Base-by-base conservation (phyloP, 2,797 vertebrate species). In the Centropyge bicolor region DNA sequence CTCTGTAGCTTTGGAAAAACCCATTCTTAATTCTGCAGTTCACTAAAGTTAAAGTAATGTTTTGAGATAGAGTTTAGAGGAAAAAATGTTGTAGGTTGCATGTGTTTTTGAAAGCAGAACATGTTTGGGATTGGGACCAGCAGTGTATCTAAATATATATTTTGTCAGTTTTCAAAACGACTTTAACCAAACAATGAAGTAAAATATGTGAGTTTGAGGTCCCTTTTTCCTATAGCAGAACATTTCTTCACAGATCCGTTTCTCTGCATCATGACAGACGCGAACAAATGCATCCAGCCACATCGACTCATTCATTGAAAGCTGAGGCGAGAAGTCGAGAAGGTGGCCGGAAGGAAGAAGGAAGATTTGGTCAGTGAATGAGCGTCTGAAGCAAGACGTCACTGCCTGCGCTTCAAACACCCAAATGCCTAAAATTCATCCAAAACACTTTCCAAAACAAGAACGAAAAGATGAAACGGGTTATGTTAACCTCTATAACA, bases 311-410 rank as follows among this genome's bases (percentile, higher is more conserved):
- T 70, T 78, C 75, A 70, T n/a, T 81, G 76, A 80, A 40, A 31
- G 71, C 74, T 48, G 68, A 84, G 63, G 70, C 62, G 57, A 89
- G 68, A 78, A 91, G 89, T 86, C 83, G 82, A 84, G 74, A 56
- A 31, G 89, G 75, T 79, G 79, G 80, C 81, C 62, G 76, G 85
- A 83, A 86, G 84, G 41, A 74, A 74, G 62, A 79, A 31, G 27
- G 27, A 31, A 31, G 27, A 31, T 31, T 63, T 79, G 86, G 67
- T 89, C 87, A 87, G 87, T 90, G 80, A 88, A 74, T 57, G 78
- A 91, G 49, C 5, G 78, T 73, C 79, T 46, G 52, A 85, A 85
- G 74, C 41, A 70, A 86, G 84, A 92, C 89, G 88, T 92, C 90
- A 93, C 82, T 40, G 56, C 5, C 54, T 78, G 77, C 74, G 54